These are phyloP conservation scores for Ornithoptera priamus DNA, from an alignment of 2,888 invertebrate genomes.

Conservation along the genomic window DNA sequence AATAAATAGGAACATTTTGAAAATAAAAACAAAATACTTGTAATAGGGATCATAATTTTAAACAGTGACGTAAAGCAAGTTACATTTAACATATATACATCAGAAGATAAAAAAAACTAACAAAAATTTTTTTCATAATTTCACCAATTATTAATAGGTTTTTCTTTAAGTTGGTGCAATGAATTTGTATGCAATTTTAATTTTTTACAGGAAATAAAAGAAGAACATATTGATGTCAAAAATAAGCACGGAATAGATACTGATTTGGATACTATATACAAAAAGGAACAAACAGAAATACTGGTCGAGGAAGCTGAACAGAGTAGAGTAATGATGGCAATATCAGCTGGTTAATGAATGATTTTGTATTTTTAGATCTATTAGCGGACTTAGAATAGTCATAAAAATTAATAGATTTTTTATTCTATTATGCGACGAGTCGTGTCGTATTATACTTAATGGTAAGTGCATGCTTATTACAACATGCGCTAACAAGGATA, in stretches of 20 bases:
- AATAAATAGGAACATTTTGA: too few relatives aligned
- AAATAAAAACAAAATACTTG: too few relatives aligned
- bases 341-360: conserved; percentile 57
- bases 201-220: conserved; percentile 3
- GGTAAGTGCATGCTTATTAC: too few relatives aligned
- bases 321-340: conserved; percentile 68
- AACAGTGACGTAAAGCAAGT: background rate
- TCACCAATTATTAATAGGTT: background rate
- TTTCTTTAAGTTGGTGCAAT: background rate
- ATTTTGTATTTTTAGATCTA: conserved; percentile 47
- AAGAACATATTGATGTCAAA: background rate
- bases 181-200: background rate
- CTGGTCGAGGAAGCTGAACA: conserved; percentile 69
- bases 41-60: background rate
- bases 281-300: conserved; percentile 38
- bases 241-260: conserved; percentile 18
- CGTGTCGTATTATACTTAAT: too few relatives aligned
- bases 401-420: too few relatives aligned
- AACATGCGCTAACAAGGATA: too few relatives aligned
- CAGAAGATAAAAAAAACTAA: background rate
- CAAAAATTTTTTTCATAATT: background rate
- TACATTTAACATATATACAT: background rate
- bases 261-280: conserved; percentile 46
- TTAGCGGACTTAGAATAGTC: background rate
- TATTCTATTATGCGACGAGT: too few relatives aligned